Evolutionary conservation across 2,113 vertebrate genomes (phyloP).

Genomic region (Calyptomena viridis): DNA sequence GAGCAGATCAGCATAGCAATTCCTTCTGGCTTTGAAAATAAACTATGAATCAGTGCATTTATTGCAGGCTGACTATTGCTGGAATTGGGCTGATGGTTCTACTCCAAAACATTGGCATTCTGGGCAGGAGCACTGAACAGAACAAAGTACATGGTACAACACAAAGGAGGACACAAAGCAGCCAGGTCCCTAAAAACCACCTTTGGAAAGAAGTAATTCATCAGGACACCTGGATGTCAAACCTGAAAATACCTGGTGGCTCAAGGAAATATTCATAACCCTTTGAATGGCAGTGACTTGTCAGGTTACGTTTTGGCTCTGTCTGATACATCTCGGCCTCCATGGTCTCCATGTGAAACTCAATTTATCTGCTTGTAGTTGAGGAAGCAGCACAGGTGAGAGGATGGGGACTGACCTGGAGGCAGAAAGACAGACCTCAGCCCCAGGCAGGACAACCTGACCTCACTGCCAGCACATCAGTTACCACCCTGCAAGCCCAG

Average conservation of each 20-base stretch:
- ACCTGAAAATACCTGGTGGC: background rate
- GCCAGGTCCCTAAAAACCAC: background rate
- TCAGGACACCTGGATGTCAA: background rate
- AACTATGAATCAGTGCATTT: slow-evolving; percentile 42
- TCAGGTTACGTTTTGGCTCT: background rate
- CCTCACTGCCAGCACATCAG: background rate
- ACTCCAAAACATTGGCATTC: background rate
- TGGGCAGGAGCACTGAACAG: background rate
- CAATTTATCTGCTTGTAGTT: background rate
- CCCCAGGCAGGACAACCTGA: background rate
- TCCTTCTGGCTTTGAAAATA: slow-evolving; percentile 53
- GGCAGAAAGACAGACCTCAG: background rate
- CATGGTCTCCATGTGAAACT: background rate
- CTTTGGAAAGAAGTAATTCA: background rate
- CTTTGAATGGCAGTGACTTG: background rate
- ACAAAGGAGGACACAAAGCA: background rate
- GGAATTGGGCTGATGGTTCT: background rate
- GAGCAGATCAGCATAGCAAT: slow-evolving; percentile 7
- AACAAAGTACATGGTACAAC: background rate
- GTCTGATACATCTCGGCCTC: background rate
- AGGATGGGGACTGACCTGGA: background rate
- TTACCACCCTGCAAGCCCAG: background rate
- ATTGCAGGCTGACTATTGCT: background rate
- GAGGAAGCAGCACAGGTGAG: background rate
- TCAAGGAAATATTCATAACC: background rate